These are phyloP conservation scores for Noctua janthina DNA, from an alignment of 2,888 invertebrate species.

Conservation along the genomic window DNA sequence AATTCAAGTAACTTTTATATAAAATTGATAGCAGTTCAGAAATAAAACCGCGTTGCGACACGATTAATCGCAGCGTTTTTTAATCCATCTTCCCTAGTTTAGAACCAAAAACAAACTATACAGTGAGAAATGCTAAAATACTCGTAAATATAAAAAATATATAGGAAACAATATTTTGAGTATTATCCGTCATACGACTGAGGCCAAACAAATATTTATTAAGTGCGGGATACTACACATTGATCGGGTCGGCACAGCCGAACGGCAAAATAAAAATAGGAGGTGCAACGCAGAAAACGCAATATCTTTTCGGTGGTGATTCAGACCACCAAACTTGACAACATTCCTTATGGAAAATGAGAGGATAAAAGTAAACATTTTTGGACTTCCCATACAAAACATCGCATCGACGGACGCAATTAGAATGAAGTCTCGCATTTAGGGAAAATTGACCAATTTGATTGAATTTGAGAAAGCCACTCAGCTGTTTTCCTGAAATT, in stretches of 20 bases:
- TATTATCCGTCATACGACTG: conserved; percentile 71
- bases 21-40: background rate
- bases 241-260: background rate
- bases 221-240: background rate
- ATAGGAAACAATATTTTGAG: conserved; percentile 81
- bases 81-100: conserved; percentile 29
- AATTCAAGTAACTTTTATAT: background rate
- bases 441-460: background rate
- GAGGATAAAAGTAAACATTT: no score
- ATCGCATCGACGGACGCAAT: background rate
- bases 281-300: background rate
- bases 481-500: background rate
- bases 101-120: conserved; percentile 63
- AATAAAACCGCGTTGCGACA: conserved; percentile 8
- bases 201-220: conserved; percentile 48
- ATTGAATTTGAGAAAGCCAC: background rate
- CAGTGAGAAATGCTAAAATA: conserved; percentile 67
- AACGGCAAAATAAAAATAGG: background rate
- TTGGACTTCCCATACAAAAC: background rate
- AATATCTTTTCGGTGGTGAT: background rate
- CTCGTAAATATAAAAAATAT: conserved; percentile 72
- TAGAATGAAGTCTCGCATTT: background rate
- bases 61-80: conserved; percentile 45
- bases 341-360: background rate
- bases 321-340: background rate